phyloP scores from a whole-genome alignment of 2,797 vertebrate genomes.

The Choloepus didactylus region DNA sequence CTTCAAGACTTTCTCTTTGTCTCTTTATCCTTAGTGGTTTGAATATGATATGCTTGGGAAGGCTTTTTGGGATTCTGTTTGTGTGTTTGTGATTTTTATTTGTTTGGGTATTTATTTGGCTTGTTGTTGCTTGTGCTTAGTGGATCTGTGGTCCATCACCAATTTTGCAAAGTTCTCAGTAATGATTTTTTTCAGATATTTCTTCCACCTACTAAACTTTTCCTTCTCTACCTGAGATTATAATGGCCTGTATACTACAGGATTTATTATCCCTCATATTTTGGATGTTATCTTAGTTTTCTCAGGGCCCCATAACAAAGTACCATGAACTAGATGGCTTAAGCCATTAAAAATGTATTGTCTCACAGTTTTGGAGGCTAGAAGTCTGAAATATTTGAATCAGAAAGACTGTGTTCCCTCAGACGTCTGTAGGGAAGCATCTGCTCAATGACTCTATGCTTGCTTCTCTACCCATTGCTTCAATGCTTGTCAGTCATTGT shows the following conservation, averaged over 20 bases:
- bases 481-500: no score
- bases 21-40: background rate
- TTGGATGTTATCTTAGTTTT: background rate
- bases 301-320: no score
- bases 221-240: background rate
- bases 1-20: background rate
- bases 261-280: background rate
- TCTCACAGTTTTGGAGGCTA: no score
- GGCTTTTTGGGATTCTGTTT: background rate
- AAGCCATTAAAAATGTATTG: no score
- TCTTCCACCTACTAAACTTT: background rate
- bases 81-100: background rate
- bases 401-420: no score
- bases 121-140: background rate
- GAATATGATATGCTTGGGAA: background rate
- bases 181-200: background rate
- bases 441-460: no score
- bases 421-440: no score
- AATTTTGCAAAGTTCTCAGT: background rate
- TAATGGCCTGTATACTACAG: background rate
- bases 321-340: no score
- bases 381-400: no score
- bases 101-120: background rate
- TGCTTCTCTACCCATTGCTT: no score
- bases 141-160: background rate